Conservation (phyloP, 2,888 invertebrate genomes). For the Orthonychiurus folsomi region DNA sequence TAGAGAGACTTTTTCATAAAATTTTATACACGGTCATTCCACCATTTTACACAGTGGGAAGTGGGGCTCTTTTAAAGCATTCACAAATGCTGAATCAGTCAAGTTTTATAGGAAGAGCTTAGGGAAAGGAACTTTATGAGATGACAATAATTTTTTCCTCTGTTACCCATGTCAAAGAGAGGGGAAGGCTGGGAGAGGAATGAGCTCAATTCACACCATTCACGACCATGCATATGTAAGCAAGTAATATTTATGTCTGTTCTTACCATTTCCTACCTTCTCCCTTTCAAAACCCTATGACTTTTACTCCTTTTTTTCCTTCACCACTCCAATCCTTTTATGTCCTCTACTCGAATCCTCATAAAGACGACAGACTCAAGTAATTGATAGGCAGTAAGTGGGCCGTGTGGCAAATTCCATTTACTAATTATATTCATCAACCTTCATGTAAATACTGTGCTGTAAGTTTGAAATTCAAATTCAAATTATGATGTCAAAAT, state of each 20-base stretch:
- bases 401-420: no score
- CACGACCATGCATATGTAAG: not conserved
- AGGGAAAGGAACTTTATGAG: slow-evolving; percentile 22
- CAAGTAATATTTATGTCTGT: not conserved
- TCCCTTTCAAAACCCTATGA: no score
- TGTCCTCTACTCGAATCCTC: no score
- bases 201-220: no score
- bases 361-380: no score
- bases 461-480: no score
- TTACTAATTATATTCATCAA: no score
- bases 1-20: slow-evolving; percentile 22
- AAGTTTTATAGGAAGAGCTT: slow-evolving; percentile 16
- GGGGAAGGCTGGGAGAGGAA: not conserved
- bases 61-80: slow-evolving; percentile 14
- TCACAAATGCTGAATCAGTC: slow-evolving; percentile 25
- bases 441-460: no score
- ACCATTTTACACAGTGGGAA: slow-evolving; percentile 17
- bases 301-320: no score
- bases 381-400: no score
- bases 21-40: slow-evolving; percentile 28
- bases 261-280: not conserved
- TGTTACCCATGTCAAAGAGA: not conserved
- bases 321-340: no score
- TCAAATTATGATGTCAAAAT: no score
- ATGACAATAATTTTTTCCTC: slow-evolving; percentile 23